Percentiles rank a stretch among this genome's conserved stretches.
Evolutionary conservation across 2,113 vertebrate genomes (phyloP).

Genomic region (Coreoperca whiteheadi): DNA sequence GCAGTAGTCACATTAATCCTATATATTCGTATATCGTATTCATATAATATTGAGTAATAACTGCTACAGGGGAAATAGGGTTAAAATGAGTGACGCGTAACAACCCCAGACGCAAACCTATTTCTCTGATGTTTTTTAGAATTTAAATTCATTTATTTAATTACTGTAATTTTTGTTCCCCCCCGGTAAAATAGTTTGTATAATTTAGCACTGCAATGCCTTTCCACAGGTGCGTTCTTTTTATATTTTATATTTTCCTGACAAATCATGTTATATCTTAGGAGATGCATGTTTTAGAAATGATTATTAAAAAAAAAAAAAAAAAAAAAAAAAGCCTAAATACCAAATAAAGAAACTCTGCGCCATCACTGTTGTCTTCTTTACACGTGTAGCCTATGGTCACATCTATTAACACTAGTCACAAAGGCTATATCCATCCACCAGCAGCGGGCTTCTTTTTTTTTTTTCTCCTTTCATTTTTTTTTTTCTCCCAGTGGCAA

Average conservation of each 20-base stretch:
- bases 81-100: neutral
- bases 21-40: neutral
- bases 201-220: neutral
- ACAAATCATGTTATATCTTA: neutral
- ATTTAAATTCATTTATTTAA: neutral
- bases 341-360: neutral
- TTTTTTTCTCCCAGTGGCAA: neutral
- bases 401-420: neutral
- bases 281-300: neutral
- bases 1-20: neutral
- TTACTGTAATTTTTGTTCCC: neutral
- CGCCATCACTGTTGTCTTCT: too few relatives aligned
- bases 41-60: neutral
- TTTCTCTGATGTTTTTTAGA: neutral
- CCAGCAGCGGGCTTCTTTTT: constrained; percentile 2
- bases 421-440: constrained; percentile 9
- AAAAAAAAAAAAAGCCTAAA: neutral
- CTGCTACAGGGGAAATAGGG: neutral
- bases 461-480: too few relatives aligned
- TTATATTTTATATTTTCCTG: neutral
- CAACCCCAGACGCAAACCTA: neutral
- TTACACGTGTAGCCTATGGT: neutral
- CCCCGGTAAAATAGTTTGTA: neutral
- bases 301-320: neutral
- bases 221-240: neutral